Percentiles rank a stretch among this genome's conserved stretches.
Evolutionary conservation across 1,140 invertebrate genomes (phyloP).

Genomic region (Palaemon carinicauda): DNA sequence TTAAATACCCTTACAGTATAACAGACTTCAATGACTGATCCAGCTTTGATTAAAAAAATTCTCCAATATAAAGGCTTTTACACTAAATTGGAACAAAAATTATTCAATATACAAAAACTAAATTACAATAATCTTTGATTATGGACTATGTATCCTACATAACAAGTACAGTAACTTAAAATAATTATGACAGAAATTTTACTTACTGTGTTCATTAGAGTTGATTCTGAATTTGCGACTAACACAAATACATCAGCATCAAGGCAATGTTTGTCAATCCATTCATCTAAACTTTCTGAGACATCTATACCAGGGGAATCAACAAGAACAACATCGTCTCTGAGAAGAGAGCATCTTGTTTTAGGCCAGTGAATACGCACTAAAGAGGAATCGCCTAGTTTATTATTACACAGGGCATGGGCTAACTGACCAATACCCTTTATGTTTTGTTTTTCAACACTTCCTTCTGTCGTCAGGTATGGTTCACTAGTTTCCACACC

Average conservation of each 20-base stretch:
- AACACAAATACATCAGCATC: constrained; percentile 99
- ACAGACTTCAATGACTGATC: too few species aligned
- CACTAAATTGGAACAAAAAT: too few species aligned
- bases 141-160: too few species aligned
- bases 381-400: constrained; percentile 85
- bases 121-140: too few species aligned
- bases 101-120: too few species aligned
- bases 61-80: too few species aligned
- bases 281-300: constrained; percentile 95
- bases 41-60: too few species aligned
- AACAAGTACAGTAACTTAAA: too few species aligned
- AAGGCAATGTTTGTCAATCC: constrained; percentile 99
- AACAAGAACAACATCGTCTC: constrained; percentile 98
- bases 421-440: constrained; percentile 83
- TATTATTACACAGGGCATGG: constrained; percentile 90
- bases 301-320: constrained; percentile 99
- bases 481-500: constrained; percentile 85
- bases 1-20: too few species aligned
- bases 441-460: constrained; percentile 62
- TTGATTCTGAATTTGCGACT: constrained; percentile 98
- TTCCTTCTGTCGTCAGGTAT: constrained; percentile 85
- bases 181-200: too few species aligned
- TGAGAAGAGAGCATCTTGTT: constrained; percentile 88
- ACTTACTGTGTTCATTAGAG: constrained; percentile 94
- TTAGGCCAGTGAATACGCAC: constrained; percentile 97